Evolutionary conservation across 2,888 invertebrate species (phyloP).

Genomic region (Plemyria rubiginata): DNA sequence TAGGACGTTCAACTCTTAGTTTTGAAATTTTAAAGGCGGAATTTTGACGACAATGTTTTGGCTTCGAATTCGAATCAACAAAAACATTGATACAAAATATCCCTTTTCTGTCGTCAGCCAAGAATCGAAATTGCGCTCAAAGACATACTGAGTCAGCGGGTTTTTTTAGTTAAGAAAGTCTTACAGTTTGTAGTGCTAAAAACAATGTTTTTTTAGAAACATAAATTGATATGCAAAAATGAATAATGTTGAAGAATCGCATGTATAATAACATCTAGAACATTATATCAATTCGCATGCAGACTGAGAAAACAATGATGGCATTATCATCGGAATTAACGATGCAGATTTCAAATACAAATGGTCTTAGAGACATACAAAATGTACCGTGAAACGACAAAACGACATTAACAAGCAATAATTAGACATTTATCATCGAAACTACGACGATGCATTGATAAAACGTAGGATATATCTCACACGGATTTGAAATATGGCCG

Average conservation of each 20-base stretch:
- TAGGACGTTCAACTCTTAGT: slow-evolving; percentile 80
- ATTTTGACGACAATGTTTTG: slow-evolving; percentile 42
- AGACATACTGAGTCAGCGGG: background rate
- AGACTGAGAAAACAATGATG: slow-evolving; percentile 34
- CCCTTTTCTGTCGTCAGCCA: slow-evolving; percentile 7
- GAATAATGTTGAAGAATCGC: background rate
- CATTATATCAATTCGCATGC: slow-evolving; percentile 9
- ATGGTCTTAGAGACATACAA: slow-evolving; percentile 69
- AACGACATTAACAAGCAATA: slow-evolving; percentile 80
- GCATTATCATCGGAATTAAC: slow-evolving; percentile 39
- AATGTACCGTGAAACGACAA: slow-evolving; percentile 72
- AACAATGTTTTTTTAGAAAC: background rate
- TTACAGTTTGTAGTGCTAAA: background rate
- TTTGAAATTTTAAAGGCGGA: slow-evolving; percentile 57
- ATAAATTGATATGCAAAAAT: background rate
- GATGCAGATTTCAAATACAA: slow-evolving; percentile 61
- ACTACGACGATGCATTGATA: slow-evolving; percentile 84
- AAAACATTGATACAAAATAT: slow-evolving; percentile 23
- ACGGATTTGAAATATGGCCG: slow-evolving; percentile 79
- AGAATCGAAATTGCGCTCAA: background rate
- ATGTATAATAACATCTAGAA: slow-evolving; percentile 8
- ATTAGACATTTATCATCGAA: slow-evolving; percentile 82
- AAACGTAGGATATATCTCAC: slow-evolving; percentile 80
- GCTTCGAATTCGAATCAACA: slow-evolving; percentile 22
- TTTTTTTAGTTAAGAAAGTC: background rate